Base-by-base conservation (phyloP, 2,113 vertebrate species). In the Panurus biarmicus region DNA sequence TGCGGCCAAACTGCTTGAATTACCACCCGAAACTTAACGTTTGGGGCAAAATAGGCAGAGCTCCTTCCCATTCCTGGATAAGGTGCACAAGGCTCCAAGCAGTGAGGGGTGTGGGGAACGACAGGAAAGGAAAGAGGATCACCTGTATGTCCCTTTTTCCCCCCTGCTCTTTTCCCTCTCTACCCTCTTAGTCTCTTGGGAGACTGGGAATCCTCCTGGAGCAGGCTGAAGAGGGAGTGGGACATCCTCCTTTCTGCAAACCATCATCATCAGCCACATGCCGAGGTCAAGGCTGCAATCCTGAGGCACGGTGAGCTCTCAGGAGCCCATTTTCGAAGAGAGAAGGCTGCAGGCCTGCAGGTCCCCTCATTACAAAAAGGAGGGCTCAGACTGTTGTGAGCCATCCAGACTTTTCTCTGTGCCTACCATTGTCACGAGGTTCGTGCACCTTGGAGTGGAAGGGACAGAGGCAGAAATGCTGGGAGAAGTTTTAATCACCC, bases 251-350 rank as follows among this genome's bases (percentile, higher is more conserved):
- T 48, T 19, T 23, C n/a, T 66, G 50, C 51, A 73, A 31, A 36
- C 4, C 66, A 51, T 0, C 40, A 51, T 0, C 78, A 60, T 2
- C 36, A 50, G 23, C 42, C 8, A 11, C 1, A 0, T 5, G 12
- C 7, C 26, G 61, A 47, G 15, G 25, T 18, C 0, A 2, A 47
- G 33, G 57, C 31, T 69, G 65, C 31, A 47, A 10, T 29, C 48
- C 62, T 24, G 20, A 54, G 74, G 25, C 60, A 24, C 0, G 0
- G 24, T 1, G 26, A 58, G 42, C 44, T 81, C 61, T 54, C n/a
- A 3, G 33, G 48, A 7, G 14, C n/a, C 28, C 36, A 5, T 56
- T 82, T 58, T 3, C 38, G 29, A 42, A 21, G 20, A 31, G 28
- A 61, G 22, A 54, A 15, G 10, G 18, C 42, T 65, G 3, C 11